These are phyloP conservation scores for Xiphophorus couchianus DNA, from an alignment of 2,113 vertebrate species.

Conservation along the genomic window DNA sequence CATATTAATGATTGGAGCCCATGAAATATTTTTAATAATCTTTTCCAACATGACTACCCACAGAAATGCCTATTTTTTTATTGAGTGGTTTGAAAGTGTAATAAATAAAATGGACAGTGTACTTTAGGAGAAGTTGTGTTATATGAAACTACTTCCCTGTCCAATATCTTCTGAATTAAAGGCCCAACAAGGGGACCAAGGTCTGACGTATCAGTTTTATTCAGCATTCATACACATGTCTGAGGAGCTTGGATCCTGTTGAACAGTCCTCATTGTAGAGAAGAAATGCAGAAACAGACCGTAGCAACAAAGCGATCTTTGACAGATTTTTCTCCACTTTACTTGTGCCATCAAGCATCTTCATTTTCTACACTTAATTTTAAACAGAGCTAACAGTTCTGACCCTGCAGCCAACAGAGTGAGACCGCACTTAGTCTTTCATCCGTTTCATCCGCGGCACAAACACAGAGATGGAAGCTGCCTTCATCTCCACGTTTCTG, in stretches of 20 bases:
- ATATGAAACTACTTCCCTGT: background rate
- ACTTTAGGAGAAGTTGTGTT: constrained; percentile 12
- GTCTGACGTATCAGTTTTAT: constrained; percentile 2
- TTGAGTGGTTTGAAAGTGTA: background rate
- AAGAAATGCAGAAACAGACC: constrained; percentile 5
- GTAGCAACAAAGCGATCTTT: constrained; percentile 1
- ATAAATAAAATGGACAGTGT: background rate
- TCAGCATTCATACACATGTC: too few species aligned
- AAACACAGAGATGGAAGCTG: constrained; percentile 24
- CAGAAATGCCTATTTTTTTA: background rate
- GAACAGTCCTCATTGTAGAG: background rate
- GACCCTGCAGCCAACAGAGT: constrained; percentile 17
- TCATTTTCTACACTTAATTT: constrained; percentile 24
- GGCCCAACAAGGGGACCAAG: constrained; percentile 30
- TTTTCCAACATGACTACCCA: too few species aligned
- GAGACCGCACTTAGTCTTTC: constrained; percentile 33
- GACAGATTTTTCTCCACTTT: constrained; percentile 8
- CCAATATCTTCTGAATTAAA: constrained; percentile 17
- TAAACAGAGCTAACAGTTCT: constrained; percentile 32
- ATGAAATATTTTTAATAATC: too few species aligned
- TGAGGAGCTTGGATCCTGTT: too few species aligned
- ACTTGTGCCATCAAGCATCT: constrained; percentile 26
- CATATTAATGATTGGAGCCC: too few species aligned
- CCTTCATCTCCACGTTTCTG: constrained; percentile 2
- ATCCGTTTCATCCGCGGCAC: background rate